Base-by-base conservation (phyloP, 2,113 vertebrate genomes). In the Pelecanus crispus region DNA sequence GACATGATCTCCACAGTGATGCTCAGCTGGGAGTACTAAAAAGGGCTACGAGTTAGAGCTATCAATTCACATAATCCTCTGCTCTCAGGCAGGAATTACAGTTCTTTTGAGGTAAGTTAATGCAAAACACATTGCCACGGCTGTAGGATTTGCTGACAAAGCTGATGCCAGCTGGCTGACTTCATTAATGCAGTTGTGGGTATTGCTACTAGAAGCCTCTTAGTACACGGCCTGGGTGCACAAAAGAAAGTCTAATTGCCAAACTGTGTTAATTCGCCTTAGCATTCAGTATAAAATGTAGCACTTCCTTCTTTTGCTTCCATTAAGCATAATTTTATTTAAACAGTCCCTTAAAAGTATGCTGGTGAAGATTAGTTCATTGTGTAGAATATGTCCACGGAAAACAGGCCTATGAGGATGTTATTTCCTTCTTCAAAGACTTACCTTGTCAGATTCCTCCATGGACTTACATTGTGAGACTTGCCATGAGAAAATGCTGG, bases 21-120 rank as follows among this genome's bases (percentile, higher is more conserved):
- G 29, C 65, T 92, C 66, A 65, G 34, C 65, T 92, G 32, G 36
- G 70, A 87, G 47, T 24, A 40, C 53, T 90, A 66, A 81, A 86
- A 94, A 86, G 49, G 74, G 42, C 53, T 72, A 14, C 17, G 36
- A 86, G 52, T 94, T 71, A 74, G 55, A 88, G 68, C 26, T 71
- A 78, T 84, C 63, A 88, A 58, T 79, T 92, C 90, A 85, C 42
- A 55, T 93, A 95, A 91, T 86, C 42, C 89, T 94, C 49, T 88
- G 52, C 36, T 96, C 63, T 95, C 79, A 86, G 80, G 44, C 70
- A 88, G 81, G 81, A 90, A 92, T 94, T 88, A 71, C 17, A 75
- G 47, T 83, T 94, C 84, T 95, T 94, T 59, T 66, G 91, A 84
- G 68, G 61, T 86, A 83, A 94, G 79, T 45, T 91, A 79, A 81